Base-by-base conservation (phyloP, 37 sponge, comb jelly and placozoan species). In the Eunapius fragilis region DNA sequence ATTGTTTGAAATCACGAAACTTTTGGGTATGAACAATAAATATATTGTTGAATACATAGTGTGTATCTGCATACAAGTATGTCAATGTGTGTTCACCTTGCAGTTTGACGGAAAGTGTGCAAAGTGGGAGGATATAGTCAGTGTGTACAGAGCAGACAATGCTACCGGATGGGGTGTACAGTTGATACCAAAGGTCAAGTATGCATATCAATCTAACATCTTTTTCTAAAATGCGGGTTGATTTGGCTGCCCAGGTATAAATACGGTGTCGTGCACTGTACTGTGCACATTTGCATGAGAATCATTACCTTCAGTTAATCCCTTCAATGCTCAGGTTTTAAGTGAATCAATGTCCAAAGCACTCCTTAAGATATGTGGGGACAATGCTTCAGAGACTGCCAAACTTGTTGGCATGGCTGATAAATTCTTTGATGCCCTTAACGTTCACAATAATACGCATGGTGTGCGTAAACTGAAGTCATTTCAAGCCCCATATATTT, bases 141-240 rank as follows among this genome's bases (percentile, higher is more conserved):
- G 27, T 25, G 28, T 78, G 48, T 78, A 78, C 48, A 48, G 41
- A 19, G 23, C 22, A 37, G 47, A 78, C 47, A 45, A 45, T 45
- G 27, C 27, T 30, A 41, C 14, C 28, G 75, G 68, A 32, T 17
- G 24, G 14, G 85, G 79, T 19, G 69, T 77, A 69, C 27, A 41
- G 3, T 9, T 85, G 70, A 41, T 85, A 24, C 87, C 74, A 13
- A 87, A 87, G 67, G 68, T 87, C 2, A 87, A 79, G 37, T 72
- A 31, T 71, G 68, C 81, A 87, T 31, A 31, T 87, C 31, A 6
- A 6, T 23, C 74, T 87, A 32, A 87, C 87, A 49, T 80, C 80
- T 10, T 87, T 80, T 58, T 87, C 87, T 13, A 87, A 80, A 45
- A 73, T 79, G 87, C 41, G 77, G 2, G 85, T 84, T 25, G 77